A percentile compares a stretch with the other conserved stretches of the same genome.
Evolutionary conservation across 2,888 invertebrate species (phyloP).

Genomic region (Autographa pulchrina): DNA sequence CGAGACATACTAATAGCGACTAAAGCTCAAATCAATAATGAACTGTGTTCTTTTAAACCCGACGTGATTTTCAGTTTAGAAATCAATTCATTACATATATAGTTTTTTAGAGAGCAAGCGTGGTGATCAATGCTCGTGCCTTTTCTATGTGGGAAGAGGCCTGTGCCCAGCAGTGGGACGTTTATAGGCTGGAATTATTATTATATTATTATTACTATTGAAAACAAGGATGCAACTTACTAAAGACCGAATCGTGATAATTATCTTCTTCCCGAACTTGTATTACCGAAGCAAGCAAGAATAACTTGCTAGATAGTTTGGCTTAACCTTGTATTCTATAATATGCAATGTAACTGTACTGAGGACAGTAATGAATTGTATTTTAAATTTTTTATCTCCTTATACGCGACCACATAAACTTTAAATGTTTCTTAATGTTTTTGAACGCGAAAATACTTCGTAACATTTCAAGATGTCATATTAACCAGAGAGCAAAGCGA

Average conservation of each 20-base stretch:
- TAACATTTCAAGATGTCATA: not conserved
- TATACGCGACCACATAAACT: not conserved
- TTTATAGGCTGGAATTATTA: too few relatives aligned
- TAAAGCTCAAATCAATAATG: too few relatives aligned
- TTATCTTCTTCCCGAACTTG: not conserved
- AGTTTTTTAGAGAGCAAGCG: too few relatives aligned
- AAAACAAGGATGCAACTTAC: not conserved
- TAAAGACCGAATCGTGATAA: not conserved
- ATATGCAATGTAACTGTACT: too few relatives aligned
- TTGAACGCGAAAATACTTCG: not conserved
- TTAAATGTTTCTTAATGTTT: not conserved
- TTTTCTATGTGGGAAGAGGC: too few relatives aligned
- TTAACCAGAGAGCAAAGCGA: not conserved
- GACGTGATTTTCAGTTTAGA: too few relatives aligned
- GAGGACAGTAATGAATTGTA: too few relatives aligned
- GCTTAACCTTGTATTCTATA: not conserved
- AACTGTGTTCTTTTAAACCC: not conserved
- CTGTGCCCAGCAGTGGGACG: too few relatives aligned
- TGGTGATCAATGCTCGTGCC: too few relatives aligned
- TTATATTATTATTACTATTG: too few relatives aligned
- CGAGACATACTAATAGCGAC: not conserved
- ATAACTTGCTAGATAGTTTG: constrained; percentile 1
- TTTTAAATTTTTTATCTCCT: not conserved
- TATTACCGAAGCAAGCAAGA: not conserved
- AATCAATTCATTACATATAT: too few relatives aligned